A percentile compares a stretch with the other conserved stretches of the same genome.
Conservation (phyloP, 2,113 vertebrate species). For the Calidris pugnax region DNA sequence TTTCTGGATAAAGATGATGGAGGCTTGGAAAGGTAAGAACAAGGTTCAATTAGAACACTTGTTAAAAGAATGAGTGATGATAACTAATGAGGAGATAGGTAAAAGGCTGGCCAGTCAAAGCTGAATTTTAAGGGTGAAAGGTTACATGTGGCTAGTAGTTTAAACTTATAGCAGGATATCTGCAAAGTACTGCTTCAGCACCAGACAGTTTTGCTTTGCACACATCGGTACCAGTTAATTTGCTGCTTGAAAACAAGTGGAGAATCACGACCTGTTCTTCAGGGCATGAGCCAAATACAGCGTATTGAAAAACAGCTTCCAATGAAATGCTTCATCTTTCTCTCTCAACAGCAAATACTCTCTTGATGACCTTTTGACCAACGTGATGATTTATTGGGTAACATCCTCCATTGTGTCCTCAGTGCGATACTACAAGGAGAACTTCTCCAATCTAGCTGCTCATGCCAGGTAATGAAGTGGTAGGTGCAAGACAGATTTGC, state of each 20-base stretch:
- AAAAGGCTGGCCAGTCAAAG: not conserved
- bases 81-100: not conserved
- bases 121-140: not conserved
- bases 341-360: conserved; percentile 79
- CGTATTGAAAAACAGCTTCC: not conserved
- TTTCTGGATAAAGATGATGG: conserved; percentile 79
- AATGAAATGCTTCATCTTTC: not conserved
- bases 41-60: not conserved
- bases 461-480: conserved; percentile 67
- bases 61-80: not conserved
- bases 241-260: not conserved
- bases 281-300: not conserved
- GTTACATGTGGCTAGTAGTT: not conserved
- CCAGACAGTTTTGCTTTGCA: not conserved
- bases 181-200: not conserved
- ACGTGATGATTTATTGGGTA: conserved; percentile 90
- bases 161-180: not conserved
- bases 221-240: not conserved
- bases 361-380: conserved; percentile 87
- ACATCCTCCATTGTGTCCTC: conserved; percentile 83
- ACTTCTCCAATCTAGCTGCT: conserved; percentile 32
- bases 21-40: conserved; percentile 82
- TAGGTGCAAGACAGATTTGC: not conserved
- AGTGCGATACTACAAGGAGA: conserved; percentile 91
- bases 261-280: not conserved